Evolutionary conservation across 2,113 vertebrate genomes (phyloP), one percentile per base, ranked within the genome.

Genomic region (Passer montanus): DNA sequence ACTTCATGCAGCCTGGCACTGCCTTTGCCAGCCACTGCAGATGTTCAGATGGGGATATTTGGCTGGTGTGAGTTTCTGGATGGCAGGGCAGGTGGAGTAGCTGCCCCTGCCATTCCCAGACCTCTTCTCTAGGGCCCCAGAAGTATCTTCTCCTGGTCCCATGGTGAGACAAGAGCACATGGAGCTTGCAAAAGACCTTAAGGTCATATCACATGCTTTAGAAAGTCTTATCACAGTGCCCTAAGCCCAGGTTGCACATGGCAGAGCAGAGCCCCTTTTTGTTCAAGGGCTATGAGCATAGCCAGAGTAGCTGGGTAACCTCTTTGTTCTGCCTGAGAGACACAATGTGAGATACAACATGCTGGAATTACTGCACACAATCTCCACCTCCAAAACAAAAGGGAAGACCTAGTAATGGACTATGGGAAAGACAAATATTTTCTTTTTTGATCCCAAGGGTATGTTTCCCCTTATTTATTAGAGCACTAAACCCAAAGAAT

Each of bases 281-380:
- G 37, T 37, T 30, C 28, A 73, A 73, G 50, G 53, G 31, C 37
- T 77, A 0, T 6, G 18, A 49, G 60, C 44, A 72, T 52, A 74
- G 59, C 19, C 55, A 43, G 31, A 35, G 5, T 19, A 30, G 20
- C 16, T 55, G 43, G 26, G 30, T 43, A 63, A 75, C 7, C 18
- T 19, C 52, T 84, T 46, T 33, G 30, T 15, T 78, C 81, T 72
- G 43, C 33, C 26, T 55, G 3, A 43, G 70, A 87, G 59, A 67
- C 2, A 5, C 0, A 0, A 10, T 2, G 11, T 21, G 46, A 91
- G 23, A 3, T 23, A 31, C 33, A 82, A 30, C 15, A 27, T 33
- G 9, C 43, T 90, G 39, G 47, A 82, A 63, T 28, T 43, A 33
- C 16, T 43, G 15, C 46, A 33, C 1, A 2, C 0, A 6, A 53